A percentile compares a stretch with the other conserved stretches of the same genome.
phyloP scores from a whole-genome alignment of 2,113 vertebrate species.

The Bettongia penicillata region DNA sequence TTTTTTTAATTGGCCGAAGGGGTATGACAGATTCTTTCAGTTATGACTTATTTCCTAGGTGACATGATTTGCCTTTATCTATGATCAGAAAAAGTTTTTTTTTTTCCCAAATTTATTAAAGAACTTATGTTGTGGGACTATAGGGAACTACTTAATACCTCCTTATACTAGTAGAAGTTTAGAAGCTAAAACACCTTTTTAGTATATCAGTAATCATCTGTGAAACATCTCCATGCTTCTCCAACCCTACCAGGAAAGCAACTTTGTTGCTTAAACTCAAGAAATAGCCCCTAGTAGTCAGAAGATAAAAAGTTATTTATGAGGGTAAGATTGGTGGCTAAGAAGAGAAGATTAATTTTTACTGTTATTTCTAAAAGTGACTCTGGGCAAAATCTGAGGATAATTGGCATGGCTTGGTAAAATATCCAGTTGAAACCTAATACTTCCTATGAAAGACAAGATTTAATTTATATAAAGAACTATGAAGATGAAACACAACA shows the following conservation, averaged over 20 bases:
- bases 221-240: neutral
- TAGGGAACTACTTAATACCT: too few species aligned
- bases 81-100: too few species aligned
- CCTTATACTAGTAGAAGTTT: too few species aligned
- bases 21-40: too few species aligned
- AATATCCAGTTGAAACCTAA: neutral
- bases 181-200: neutral
- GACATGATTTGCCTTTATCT: too few species aligned
- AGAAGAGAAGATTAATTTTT: conserved; percentile 2
- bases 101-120: too few species aligned
- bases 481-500: neutral
- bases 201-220: neutral
- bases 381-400: neutral
- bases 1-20: too few species aligned
- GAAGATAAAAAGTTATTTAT: neutral
- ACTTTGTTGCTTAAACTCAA: neutral
- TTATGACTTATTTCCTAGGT: too few species aligned
- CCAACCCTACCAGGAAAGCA: neutral
- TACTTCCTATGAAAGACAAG: neutral
- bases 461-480: neutral
- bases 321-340: neutral
- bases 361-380: neutral
- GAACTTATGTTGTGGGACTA: too few species aligned
- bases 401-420: neutral
- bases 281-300: neutral